Conservation (phyloP, 2,888 invertebrate genomes). For the Diachrysia chrysitis region DNA sequence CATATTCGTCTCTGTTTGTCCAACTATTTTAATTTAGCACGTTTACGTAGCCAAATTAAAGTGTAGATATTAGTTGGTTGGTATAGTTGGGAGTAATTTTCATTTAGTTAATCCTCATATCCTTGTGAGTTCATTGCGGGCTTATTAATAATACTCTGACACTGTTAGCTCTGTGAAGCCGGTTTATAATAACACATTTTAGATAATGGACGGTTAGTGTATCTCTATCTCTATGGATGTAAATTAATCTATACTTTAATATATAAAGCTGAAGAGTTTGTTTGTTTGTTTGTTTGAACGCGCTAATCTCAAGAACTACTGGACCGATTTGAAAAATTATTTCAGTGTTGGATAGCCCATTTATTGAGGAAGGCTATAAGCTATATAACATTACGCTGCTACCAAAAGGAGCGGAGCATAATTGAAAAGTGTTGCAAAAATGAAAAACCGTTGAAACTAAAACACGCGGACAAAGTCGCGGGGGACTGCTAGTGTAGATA, state of each 20-base stretch:
- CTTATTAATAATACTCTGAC: constrained; percentile 41
- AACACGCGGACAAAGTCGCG: too few relatives aligned
- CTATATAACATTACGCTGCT: too few relatives aligned
- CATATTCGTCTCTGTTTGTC: constrained; percentile 13
- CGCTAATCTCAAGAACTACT: too few relatives aligned
- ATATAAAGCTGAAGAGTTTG: too few relatives aligned
- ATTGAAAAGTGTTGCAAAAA: too few relatives aligned
- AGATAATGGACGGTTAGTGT: constrained; percentile 18
- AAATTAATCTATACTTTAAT: constrained; percentile 26
- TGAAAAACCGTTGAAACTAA: too few relatives aligned
- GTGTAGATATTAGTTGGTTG: constrained; percentile 7
- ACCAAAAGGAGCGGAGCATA: too few relatives aligned
- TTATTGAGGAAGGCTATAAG: too few relatives aligned
- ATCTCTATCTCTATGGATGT: constrained; percentile 18
- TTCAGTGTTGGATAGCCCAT: too few relatives aligned
- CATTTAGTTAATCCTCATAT: constrained; percentile 22
- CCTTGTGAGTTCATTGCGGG: constrained; percentile 7
- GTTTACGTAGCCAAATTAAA: constrained; percentile 17
- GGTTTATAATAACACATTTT: constrained; percentile 37
- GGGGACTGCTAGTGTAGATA: too few relatives aligned
- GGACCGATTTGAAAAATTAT: too few relatives aligned
- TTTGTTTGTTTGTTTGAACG: too few relatives aligned
- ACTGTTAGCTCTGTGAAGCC: constrained; percentile 24
- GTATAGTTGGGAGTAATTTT: constrained; percentile 20
- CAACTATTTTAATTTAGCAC: constrained; percentile 34